Percentiles rank a stretch among this genome's conserved stretches.
phyloP scores from a whole-genome alignment of 2,797 vertebrate genomes.

The Xenops minutus region DNA sequence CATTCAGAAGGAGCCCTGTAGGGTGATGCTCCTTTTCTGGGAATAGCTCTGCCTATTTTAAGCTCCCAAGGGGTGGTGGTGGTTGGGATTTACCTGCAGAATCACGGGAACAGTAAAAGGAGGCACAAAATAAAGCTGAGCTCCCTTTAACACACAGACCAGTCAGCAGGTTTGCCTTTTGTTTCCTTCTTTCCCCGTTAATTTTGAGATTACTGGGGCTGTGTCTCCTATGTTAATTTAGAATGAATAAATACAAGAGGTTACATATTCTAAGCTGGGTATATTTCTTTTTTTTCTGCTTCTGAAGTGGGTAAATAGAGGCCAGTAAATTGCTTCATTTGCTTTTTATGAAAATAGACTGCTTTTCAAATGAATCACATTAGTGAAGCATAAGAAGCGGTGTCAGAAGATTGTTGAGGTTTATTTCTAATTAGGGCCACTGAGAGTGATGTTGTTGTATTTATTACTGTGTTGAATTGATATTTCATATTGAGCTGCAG shows the following conservation, averaged over 20 bases:
- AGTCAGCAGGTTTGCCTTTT: not conserved
- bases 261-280: not conserved
- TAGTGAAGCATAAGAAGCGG: not conserved
- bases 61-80: not conserved
- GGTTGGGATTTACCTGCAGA: not conserved
- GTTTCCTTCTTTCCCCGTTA: not conserved
- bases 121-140: not conserved
- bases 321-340: constrained; percentile 54
- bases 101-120: not conserved
- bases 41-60: not conserved
- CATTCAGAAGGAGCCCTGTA: not conserved
- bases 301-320: constrained; percentile 38
- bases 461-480: constrained; percentile 28
- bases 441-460: constrained; percentile 13
- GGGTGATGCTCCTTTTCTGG: not conserved
- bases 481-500: constrained; percentile 43
- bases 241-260: not conserved
- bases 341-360: constrained; percentile 20
- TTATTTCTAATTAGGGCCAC: constrained; percentile 41
- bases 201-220: not conserved
- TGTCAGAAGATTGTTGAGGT: not conserved
- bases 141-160: not conserved
- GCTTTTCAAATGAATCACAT: constrained; percentile 16
- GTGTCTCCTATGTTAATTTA: not conserved
- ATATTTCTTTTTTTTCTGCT: not conserved